phyloP scores from a whole-genome alignment of 30 jellyfish, hydroid and myxozoan genomes.

The Turritopsis dohrnii region DNA sequence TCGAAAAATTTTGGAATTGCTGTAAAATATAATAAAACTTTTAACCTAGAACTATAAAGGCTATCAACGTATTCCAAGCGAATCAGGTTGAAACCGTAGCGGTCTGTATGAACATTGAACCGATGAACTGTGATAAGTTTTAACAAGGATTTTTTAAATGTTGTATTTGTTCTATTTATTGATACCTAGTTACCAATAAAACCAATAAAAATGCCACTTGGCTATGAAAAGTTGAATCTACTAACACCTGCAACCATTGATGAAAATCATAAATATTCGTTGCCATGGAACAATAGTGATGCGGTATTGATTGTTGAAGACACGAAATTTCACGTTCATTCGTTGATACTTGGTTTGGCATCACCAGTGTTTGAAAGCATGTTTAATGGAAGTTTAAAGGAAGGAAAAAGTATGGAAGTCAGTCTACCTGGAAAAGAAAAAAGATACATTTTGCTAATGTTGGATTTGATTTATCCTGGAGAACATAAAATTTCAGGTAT shows the following conservation, averaged over 20 bases:
- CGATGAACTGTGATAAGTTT: too few species aligned
- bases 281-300: conserved; percentile 35
- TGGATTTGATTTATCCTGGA: neutral
- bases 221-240: too few species aligned
- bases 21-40: too few species aligned
- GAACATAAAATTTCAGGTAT: neutral
- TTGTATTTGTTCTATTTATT: too few species aligned
- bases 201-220: too few species aligned
- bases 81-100: too few species aligned
- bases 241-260: neutral
- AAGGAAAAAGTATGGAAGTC: neutral
- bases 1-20: too few species aligned
- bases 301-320: conserved; percentile 16
- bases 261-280: neutral
- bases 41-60: too few species aligned
- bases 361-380: conserved; percentile 30
- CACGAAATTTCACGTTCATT: conserved; percentile 25
- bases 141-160: too few species aligned
- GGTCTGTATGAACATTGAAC: too few species aligned
- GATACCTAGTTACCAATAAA: too few species aligned
- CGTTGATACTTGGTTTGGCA: conserved; percentile 20
- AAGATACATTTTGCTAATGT: neutral
- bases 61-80: too few species aligned
- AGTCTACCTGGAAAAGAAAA: neutral
- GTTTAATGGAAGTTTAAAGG: neutral